Conservation (phyloP, 2,888 invertebrate genomes). For the Cephus spinipes region DNA sequence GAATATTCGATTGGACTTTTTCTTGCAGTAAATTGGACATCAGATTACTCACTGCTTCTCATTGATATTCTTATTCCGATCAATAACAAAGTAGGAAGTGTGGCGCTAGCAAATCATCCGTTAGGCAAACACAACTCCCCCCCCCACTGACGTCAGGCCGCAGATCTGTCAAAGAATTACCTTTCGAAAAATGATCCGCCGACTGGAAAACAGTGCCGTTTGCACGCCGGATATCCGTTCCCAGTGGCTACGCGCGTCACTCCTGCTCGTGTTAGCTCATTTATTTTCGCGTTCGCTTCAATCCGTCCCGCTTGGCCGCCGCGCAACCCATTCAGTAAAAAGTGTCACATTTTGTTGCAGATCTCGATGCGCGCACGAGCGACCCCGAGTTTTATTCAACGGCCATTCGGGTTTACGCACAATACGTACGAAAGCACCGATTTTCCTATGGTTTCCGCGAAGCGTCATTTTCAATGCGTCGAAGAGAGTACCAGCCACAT, state of each 20-base stretch:
- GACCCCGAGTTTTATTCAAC: neutral
- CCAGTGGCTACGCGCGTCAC: neutral
- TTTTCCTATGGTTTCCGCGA: neutral
- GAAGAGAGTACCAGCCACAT: too few relatives aligned
- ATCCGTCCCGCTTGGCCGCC: constrained; percentile 13
- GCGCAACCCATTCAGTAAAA: neutral
- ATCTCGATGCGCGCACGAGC: neutral
- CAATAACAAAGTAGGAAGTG: neutral
- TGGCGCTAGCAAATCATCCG: too few relatives aligned
- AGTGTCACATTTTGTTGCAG: neutral
- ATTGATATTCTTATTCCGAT: neutral
- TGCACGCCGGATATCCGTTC: constrained; percentile 13
- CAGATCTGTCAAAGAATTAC: neutral
- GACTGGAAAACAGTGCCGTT: neutral
- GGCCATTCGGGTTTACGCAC: neutral
- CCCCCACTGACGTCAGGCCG: too few relatives aligned
- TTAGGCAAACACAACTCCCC: neutral
- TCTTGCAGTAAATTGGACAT: neutral
- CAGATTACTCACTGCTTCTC: neutral
- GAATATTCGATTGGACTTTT: neutral
- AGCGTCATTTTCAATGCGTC: neutral
- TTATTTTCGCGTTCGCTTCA: constrained; percentile 29
- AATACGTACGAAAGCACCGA: neutral
- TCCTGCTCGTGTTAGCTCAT: constrained; percentile 4
- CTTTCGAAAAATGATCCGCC: neutral